These are phyloP conservation scores for Tympanoctomys barrerae DNA, from an alignment of 2,797 vertebrate species.

Conservation along the genomic window DNA sequence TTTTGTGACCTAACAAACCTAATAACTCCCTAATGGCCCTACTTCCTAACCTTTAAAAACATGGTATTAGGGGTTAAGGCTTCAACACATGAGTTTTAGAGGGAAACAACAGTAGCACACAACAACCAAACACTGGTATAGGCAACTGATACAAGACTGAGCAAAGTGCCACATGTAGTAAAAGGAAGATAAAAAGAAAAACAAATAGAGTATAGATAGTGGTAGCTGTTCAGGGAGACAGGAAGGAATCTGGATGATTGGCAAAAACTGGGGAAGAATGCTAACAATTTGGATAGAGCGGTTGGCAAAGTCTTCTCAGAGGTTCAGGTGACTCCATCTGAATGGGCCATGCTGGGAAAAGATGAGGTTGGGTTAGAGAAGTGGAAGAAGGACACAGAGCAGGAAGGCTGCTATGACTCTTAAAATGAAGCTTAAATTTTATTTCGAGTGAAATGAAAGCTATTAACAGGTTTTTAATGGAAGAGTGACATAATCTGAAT, in stretches of 20 bases:
- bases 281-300: neutral
- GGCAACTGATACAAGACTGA: neutral
- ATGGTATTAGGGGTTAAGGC: neutral
- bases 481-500: neutral
- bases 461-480: slow-evolving; percentile 2
- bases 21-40: neutral
- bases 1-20: neutral
- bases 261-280: neutral
- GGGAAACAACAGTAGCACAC: rapidly evolving
- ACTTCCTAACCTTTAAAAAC: neutral
- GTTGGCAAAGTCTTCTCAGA: neutral
- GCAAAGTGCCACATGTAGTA: neutral
- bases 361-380: neutral
- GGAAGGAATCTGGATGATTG: neutral
- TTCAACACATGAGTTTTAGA: neutral
- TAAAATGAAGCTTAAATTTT: slow-evolving; percentile 10
- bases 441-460: slow-evolving; percentile 8
- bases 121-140: neutral
- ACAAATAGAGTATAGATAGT: neutral
- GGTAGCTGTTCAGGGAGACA: neutral
- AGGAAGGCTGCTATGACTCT: neutral
- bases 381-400: neutral
- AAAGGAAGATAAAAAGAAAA: slow-evolving; percentile 1
- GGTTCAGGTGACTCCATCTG: neutral
- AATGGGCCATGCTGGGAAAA: neutral